phyloP scores from a whole-genome alignment of 2,113 vertebrate species.

The Phodopus roborovskii region DNA sequence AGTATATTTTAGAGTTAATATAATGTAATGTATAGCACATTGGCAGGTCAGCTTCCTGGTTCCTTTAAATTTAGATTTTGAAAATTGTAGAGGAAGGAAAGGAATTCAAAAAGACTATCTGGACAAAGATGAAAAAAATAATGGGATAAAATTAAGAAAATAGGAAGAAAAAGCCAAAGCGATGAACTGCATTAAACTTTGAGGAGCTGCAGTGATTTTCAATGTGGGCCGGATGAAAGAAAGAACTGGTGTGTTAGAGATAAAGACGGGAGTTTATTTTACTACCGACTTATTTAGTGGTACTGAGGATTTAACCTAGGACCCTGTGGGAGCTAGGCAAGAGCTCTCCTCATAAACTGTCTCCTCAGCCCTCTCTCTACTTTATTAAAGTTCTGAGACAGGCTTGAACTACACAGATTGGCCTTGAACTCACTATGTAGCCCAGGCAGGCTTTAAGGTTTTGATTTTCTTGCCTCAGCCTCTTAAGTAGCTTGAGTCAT shows the following conservation, averaged over 20 bases:
- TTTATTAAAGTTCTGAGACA: no score
- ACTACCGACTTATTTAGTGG: background rate
- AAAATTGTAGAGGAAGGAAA: slow-evolving; percentile 18
- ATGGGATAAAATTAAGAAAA: background rate
- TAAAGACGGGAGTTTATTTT: background rate
- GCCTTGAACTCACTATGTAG: background rate
- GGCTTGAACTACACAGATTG: background rate
- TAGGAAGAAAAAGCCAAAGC: slow-evolving; percentile 14
- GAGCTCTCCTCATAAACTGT: background rate
- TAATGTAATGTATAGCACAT: no score
- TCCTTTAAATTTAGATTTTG: slow-evolving; percentile 28
- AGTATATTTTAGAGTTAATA: background rate
- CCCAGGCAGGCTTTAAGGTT: background rate
- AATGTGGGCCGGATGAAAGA: background rate
- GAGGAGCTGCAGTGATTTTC: background rate
- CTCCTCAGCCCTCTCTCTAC: background rate
- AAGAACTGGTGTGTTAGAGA: background rate
- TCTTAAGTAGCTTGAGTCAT: background rate
- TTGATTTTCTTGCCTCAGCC: background rate
- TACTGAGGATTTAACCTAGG: background rate
- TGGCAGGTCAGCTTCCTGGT: background rate
- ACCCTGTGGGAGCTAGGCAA: background rate
- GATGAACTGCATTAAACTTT: background rate
- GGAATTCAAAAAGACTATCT: background rate
- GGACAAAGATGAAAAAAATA: background rate